Evolutionary conservation across 2,888 invertebrate species (phyloP).

Genomic region (Scrobipalpa atriplicella): DNA sequence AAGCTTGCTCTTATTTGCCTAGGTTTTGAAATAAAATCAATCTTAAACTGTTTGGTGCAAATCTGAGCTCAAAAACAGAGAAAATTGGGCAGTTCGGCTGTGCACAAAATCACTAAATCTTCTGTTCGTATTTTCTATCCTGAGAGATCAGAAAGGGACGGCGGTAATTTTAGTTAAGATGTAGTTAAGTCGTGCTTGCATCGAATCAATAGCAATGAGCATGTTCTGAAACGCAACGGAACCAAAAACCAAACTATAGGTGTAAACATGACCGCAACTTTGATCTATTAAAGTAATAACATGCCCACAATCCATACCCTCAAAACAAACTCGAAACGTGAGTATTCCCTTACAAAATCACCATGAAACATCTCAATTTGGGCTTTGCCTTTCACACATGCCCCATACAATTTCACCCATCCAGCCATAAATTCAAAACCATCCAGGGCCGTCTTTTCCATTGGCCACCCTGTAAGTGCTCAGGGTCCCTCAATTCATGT

Average conservation of each 20-base stretch:
- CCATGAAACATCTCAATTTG: conserved; percentile 24
- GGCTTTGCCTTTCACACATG: conserved; percentile 46
- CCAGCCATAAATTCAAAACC: conserved; percentile 36
- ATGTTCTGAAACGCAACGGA: not conserved
- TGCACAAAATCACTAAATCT: too few relatives aligned
- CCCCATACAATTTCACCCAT: conserved; percentile 34
- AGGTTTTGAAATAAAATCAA: not conserved
- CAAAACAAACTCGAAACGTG: conserved; percentile 1
- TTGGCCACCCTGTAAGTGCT: not conserved
- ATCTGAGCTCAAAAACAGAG: too few relatives aligned
- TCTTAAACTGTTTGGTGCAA: not conserved
- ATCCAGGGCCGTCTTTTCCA: not conserved
- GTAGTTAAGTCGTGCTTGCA: too few relatives aligned
- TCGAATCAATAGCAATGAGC: too few relatives aligned
- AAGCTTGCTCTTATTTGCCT: not conserved
- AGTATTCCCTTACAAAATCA: conserved; percentile 13
- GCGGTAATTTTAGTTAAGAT: too few relatives aligned
- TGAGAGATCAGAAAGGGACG: too few relatives aligned
- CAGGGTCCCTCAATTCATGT: too few relatives aligned
- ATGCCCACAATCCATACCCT: conserved; percentile 5
- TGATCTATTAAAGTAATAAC: conserved; percentile 4
- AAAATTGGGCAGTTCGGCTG: too few relatives aligned
- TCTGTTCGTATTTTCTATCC: too few relatives aligned
- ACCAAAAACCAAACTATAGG: not conserved
- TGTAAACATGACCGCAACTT: not conserved